Evolutionary conservation across 35 echinoderm and acorn worm genomes (phyloP), one percentile per base, ranked within the genome.

Genomic region (Diadema setosum): DNA sequence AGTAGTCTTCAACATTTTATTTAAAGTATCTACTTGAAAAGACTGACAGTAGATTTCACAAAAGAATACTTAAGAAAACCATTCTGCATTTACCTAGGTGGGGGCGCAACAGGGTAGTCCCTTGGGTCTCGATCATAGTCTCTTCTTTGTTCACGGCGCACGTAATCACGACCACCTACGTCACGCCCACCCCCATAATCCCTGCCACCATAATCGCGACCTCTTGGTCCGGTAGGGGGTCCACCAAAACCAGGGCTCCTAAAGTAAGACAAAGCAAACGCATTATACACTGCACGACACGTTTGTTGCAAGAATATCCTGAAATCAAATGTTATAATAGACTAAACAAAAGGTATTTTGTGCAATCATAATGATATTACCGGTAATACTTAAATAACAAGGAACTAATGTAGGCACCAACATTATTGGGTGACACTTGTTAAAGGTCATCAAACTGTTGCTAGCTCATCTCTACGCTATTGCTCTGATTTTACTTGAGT

Each of bases 201-300:
- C 73, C 73, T 39, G 1, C 73, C 73, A 44, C 73, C 73, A 43
- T 78, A 78, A 78, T 78, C 73, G 44, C 73, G 73, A 6, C 73
- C 73, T 44, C 73, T 78, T 39, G 73, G 5, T 9, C 9, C 9
- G 25, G 73, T 33, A 78, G 73, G 73, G 17, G 73, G 73, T 25
- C 35, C 73, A 39, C 21, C 40, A 44, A 44, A 44, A 20, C 27
- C 73, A 78, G 73, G 73, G 44, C 73, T 78, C 73, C 73, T 78
- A 78, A 21, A 78, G 39, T 18, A 78, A 6, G 25, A 78, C 9
- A 78, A 78, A 78, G 2, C 5, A 6, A 9, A 78, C n/a, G n/a
- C n/a, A n/a, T n/a, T n/a, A n/a, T n/a, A n/a, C n/a, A n/a, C n/a
- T n/a, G n/a, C n/a, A n/a, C n/a, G n/a, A n/a, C n/a, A n/a, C n/a